Conservation (phyloP, 2,113 vertebrate species). For the Rhipidura dahli region DNA sequence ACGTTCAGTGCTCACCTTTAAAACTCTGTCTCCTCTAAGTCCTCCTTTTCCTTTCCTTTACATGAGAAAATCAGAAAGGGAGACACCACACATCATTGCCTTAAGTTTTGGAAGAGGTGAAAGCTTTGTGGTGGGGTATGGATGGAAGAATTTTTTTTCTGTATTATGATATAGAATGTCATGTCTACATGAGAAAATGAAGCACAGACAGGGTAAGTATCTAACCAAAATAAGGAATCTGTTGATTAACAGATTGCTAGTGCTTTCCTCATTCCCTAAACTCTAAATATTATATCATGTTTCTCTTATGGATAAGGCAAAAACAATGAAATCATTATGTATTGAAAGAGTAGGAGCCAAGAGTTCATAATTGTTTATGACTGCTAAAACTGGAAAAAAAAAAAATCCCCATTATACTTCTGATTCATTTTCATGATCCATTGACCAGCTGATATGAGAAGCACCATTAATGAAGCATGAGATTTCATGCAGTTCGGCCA, state of each 20-base stretch:
- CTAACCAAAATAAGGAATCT: background rate
- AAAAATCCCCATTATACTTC: constrained; percentile 34
- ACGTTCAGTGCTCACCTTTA: background rate
- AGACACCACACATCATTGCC: background rate
- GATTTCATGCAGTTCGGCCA: constrained; percentile 60
- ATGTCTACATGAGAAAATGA: background rate
- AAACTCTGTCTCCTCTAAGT: background rate
- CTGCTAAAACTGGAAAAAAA: constrained; percentile 5
- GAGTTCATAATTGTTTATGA: constrained; percentile 65
- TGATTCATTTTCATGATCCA: constrained; percentile 72
- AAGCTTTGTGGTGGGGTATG: background rate
- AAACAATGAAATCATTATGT: background rate
- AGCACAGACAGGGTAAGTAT: background rate
- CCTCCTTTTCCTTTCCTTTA: background rate
- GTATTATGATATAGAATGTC: background rate
- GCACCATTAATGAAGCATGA: constrained; percentile 73
- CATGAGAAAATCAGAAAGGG: background rate
- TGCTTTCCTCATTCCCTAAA: background rate
- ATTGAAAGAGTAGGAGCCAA: constrained; percentile 17
- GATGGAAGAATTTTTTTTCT: background rate
- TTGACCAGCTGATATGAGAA: constrained; percentile 71
- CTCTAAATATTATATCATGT: background rate
- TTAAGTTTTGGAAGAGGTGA: background rate
- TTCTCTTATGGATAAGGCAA: background rate
- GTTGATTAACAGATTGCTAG: background rate